Percentiles rank a stretch among this genome's conserved stretches.
phyloP scores from a whole-genome alignment of 1,140 invertebrate genomes.

The Neodiprion pinetum region DNA sequence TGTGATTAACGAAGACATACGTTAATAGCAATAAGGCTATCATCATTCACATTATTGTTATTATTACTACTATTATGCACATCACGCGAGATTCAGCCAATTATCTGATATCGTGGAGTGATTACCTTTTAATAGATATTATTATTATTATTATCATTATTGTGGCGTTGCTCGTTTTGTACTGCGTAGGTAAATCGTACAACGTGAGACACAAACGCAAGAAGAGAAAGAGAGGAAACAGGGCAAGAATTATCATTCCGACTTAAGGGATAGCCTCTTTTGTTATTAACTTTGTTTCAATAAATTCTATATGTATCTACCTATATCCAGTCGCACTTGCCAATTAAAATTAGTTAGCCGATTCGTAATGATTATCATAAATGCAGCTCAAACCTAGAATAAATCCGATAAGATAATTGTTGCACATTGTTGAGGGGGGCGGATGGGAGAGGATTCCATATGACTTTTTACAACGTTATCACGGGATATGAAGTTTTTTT shows the following conservation, averaged over 20 bases:
- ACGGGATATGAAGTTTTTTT: too few relatives aligned
- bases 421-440: too few relatives aligned
- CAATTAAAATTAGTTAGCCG: background rate
- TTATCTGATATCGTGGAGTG: too few relatives aligned
- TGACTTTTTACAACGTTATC: too few relatives aligned
- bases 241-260: background rate
- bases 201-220: background rate
- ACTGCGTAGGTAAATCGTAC: background rate
- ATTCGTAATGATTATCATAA: background rate
- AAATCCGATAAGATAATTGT: too few relatives aligned
- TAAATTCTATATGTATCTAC: too few relatives aligned
- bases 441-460: too few relatives aligned
- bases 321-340: background rate
- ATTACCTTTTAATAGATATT: background rate
- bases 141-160: background rate
- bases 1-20: background rate
- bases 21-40: background rate
- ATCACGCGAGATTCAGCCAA: background rate
- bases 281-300: background rate
- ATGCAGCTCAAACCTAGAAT: too few relatives aligned
- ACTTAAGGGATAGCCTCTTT: background rate
- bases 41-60: background rate
- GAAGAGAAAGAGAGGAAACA: background rate
- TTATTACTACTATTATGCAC: background rate
- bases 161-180: background rate